These are phyloP conservation scores for Ophonus ardosiacus DNA, from an alignment of 2,888 invertebrate species.

Conservation along the genomic window DNA sequence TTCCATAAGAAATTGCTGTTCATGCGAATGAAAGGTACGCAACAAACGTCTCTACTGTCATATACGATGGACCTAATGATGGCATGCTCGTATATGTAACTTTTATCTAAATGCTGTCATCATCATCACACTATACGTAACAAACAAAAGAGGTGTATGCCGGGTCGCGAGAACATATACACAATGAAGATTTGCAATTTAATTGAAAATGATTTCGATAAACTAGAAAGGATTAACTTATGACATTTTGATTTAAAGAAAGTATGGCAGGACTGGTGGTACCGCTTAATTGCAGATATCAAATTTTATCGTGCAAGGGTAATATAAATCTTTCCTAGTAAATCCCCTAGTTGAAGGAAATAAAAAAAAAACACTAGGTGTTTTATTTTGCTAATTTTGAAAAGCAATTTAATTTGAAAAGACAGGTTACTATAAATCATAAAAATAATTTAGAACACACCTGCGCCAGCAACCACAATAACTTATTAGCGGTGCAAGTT, in stretches of 20 bases:
- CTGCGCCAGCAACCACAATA: slow-evolving; percentile 32
- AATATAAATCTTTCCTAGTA: too few species aligned
- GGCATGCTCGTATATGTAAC: neutral
- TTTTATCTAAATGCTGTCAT: neutral
- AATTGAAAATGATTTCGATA: slow-evolving; percentile 1
- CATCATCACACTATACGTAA: neutral
- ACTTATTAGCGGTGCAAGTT: slow-evolving; percentile 39
- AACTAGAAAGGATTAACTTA: too few species aligned
- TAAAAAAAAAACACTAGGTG: neutral
- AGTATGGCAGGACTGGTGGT: too few species aligned
- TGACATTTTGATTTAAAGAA: too few species aligned
- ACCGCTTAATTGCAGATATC: too few species aligned
- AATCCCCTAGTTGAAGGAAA: neutral
- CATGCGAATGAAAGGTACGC: neutral
- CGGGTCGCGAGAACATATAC: neutral
- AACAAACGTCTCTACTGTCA: neutral
- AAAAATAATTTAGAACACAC: slow-evolving; percentile 37
- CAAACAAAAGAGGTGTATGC: neutral
- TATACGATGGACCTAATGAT: neutral
- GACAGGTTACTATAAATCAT: slow-evolving; percentile 5
- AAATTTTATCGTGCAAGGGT: too few species aligned
- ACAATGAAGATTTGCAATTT: neutral
- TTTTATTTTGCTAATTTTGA: slow-evolving; percentile 18
- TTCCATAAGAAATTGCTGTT: neutral
- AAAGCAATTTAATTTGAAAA: slow-evolving; percentile 26